A percentile compares a stretch with the other conserved stretches of the same genome.
Evolutionary conservation across 2,888 invertebrate genomes (phyloP).

Genomic region (Mongoloraphidia duomilia): DNA sequence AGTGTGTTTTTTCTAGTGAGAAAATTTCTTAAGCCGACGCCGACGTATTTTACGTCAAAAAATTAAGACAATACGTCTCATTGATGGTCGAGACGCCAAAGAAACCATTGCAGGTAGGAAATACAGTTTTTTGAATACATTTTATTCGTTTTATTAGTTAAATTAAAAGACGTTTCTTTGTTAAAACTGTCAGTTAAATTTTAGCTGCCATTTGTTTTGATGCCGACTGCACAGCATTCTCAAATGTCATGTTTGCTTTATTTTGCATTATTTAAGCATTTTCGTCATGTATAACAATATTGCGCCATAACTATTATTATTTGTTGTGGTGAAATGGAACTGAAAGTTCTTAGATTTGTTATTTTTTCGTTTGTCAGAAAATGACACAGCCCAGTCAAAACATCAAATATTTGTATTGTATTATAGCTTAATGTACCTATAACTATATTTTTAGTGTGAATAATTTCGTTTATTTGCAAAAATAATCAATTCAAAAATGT

Average conservation of each 20-base stretch:
- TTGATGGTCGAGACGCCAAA: conserved; percentile 24
- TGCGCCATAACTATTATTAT: too few relatives aligned
- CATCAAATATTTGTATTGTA: too few relatives aligned
- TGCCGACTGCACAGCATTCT: conserved; percentile 24
- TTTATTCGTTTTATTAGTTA: conserved; percentile 12
- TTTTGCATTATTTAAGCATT: background rate
- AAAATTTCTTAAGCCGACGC: conserved; percentile 42
- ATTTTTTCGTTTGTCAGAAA: too few relatives aligned
- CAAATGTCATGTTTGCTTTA: conserved; percentile 25
- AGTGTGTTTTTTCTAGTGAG: conserved; percentile 43
- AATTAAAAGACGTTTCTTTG: conserved; percentile 31
- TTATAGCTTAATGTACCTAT: too few relatives aligned
- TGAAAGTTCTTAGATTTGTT: too few relatives aligned
- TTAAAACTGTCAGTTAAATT: conserved; percentile 37
- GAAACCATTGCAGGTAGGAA: conserved; percentile 25
- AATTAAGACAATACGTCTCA: conserved; percentile 30
- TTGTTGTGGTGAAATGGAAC: too few relatives aligned
- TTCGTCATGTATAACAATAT: too few relatives aligned
- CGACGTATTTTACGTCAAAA: conserved; percentile 39
- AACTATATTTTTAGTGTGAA: too few relatives aligned
- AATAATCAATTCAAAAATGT: too few relatives aligned
- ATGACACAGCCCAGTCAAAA: too few relatives aligned
- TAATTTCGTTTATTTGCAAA: too few relatives aligned
- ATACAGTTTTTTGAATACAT: conserved; percentile 8
- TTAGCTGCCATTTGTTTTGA: conserved; percentile 37